phyloP scores from a whole-genome alignment of 2,797 vertebrate genomes.

The Paedocypris micromegethes region DNA sequence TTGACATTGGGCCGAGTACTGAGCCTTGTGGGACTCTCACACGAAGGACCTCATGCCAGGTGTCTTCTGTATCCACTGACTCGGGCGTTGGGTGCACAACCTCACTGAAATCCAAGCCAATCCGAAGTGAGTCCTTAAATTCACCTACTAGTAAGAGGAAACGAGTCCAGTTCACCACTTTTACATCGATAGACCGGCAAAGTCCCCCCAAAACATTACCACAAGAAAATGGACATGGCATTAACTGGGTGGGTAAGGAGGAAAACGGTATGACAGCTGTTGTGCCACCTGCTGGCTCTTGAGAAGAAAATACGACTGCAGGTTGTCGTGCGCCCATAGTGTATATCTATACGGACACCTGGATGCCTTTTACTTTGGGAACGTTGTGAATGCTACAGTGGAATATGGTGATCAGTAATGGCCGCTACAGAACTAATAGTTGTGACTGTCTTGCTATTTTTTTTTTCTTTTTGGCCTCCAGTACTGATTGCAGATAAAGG shows the following conservation, averaged over 20 bases:
- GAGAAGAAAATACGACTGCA: constrained; percentile 58
- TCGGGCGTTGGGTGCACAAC: constrained; percentile 66
- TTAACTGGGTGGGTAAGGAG: constrained; percentile 85
- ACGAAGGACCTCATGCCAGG: constrained; percentile 61
- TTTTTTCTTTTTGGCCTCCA: background rate
- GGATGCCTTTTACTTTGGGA: constrained; percentile 63
- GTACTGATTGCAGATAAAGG: background rate
- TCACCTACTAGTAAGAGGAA: constrained; percentile 93
- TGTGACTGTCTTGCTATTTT: background rate
- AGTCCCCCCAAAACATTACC: constrained; percentile 23
- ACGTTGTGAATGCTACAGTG: background rate
- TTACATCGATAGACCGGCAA: constrained; percentile 75
- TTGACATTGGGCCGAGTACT: constrained; percentile 74
- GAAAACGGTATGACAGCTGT: constrained; percentile 62
- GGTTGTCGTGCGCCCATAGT: constrained; percentile 6
- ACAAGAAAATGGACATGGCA: constrained; percentile 71
- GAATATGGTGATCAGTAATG: constrained; percentile 1
- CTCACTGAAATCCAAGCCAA: constrained; percentile 56
- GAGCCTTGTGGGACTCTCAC: constrained; percentile 65
- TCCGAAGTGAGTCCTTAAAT: constrained; percentile 69
- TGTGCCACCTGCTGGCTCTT: constrained; percentile 62
- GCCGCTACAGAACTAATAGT: background rate
- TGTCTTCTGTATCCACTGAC: constrained; percentile 52
- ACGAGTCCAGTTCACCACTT: constrained; percentile 91
- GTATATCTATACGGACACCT: constrained; percentile 54